Percentiles rank a stretch among this genome's conserved stretches.
These are phyloP conservation scores for Orchesella flavescens DNA, from an alignment of 2,888 invertebrate genomes.

Conservation along the genomic window DNA sequence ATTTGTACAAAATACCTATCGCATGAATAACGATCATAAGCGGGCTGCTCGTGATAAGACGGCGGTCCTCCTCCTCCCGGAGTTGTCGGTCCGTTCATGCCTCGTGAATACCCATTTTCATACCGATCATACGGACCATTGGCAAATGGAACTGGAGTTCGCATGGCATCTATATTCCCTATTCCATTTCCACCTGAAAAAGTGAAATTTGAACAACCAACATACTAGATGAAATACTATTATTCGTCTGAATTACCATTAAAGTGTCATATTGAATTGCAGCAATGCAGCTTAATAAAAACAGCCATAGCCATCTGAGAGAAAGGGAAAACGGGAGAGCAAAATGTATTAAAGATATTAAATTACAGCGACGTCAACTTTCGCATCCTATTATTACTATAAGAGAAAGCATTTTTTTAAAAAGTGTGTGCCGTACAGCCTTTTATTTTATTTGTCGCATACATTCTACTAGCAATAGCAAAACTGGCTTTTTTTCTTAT, in stretches of 20 bases:
- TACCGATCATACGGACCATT: conserved; percentile 72
- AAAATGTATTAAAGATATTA: neutral
- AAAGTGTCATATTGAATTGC: conserved; percentile 60
- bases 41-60: conserved; percentile 68
- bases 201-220: neutral
- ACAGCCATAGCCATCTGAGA: conserved; percentile 19
- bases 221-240: conserved; percentile 26
- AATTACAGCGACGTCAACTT: neutral
- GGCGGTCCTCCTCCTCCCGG: conserved; percentile 67
- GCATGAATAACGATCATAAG: conserved; percentile 72
- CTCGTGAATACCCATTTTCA: conserved; percentile 73
- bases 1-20: conserved; percentile 68
- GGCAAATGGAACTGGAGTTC: conserved; percentile 69
- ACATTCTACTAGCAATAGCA: neutral
- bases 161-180: conserved; percentile 67
- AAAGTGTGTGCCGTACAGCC: neutral
- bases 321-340: neutral
- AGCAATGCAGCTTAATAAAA: conserved; percentile 22
- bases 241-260: conserved; percentile 52
- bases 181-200: conserved; percentile 68
- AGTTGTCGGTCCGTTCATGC: conserved; percentile 74
- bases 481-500: neutral
- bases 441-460: neutral
- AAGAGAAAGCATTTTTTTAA: neutral
- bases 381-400: conserved; percentile 32